Evolutionary conservation across 2,797 vertebrate genomes (phyloP).

Genomic region (Melopsittacus undulatus): DNA sequence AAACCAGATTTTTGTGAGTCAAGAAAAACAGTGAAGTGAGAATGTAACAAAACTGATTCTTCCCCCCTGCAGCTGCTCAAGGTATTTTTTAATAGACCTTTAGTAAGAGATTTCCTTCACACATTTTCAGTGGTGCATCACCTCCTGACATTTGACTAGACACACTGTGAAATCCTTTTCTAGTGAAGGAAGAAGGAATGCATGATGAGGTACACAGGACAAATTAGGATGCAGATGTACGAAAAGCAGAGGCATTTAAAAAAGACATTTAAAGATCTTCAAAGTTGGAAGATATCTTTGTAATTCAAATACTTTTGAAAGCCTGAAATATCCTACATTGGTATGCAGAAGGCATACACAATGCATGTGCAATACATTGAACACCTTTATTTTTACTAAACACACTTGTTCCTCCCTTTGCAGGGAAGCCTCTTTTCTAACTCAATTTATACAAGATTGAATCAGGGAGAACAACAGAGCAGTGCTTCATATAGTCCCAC

Average conservation of each 20-base stretch:
- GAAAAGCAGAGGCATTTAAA: background rate
- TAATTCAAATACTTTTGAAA: background rate
- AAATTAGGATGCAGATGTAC: background rate
- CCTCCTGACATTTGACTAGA: background rate
- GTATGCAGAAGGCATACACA: background rate
- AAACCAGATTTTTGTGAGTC: background rate
- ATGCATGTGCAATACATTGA: background rate
- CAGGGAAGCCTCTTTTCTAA: background rate
- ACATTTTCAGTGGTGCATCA: background rate
- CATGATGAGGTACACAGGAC: background rate
- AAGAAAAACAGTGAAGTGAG: background rate
- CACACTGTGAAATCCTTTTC: background rate
- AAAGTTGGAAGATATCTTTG: background rate
- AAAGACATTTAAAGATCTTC: background rate
- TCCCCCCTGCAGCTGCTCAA: background rate
- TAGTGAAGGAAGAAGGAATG: background rate
- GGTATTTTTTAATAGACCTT: background rate
- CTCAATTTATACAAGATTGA: background rate
- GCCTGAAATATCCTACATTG: background rate
- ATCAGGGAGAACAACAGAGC: background rate
- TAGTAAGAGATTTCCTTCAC: background rate
- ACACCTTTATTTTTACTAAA: constrained; percentile 31
- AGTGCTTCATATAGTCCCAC: background rate
- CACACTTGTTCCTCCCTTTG: background rate
- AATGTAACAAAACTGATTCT: background rate